Conservation (phyloP, 2,888 invertebrate species). For the Ptychoptera contaminata region DNA sequence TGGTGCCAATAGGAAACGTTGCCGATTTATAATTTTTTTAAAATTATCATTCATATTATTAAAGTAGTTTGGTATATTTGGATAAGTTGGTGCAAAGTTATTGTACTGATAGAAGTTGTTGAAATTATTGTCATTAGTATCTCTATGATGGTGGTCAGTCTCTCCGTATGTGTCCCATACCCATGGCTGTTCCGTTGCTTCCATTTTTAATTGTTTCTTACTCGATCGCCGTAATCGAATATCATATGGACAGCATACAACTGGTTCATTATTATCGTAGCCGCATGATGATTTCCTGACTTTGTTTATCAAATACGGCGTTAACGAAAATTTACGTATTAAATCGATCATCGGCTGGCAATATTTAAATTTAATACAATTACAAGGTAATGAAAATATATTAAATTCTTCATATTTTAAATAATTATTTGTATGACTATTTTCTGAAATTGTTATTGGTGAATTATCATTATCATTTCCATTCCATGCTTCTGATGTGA, state of each 20-base stretch:
- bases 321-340: conserved; percentile 15
- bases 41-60: not conserved
- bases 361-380: conserved; percentile 21
- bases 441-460: not conserved
- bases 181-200: conserved; percentile 17
- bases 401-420: not conserved
- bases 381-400: conserved; percentile 15
- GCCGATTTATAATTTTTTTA: not conserved
- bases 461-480: not conserved
- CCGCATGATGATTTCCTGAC: conserved; percentile 21
- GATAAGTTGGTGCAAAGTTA: not conserved
- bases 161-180: conserved; percentile 17
- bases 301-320: conserved; percentile 14
- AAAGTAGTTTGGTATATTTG: conserved; percentile 1
- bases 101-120: not conserved
- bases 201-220: not conserved
- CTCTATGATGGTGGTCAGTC: not conserved
- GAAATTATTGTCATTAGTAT: not conserved
- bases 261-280: conserved; percentile 18
- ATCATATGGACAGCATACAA: conserved; percentile 19
- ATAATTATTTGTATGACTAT: too few relatives aligned
- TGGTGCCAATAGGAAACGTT: not conserved
- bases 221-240: conserved; percentile 2
- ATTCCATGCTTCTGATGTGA: not conserved
- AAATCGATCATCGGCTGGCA: conserved; percentile 18